These are phyloP conservation scores for Orthonyx spaldingii DNA, from an alignment of 2,113 vertebrate species.

Conservation along the genomic window DNA sequence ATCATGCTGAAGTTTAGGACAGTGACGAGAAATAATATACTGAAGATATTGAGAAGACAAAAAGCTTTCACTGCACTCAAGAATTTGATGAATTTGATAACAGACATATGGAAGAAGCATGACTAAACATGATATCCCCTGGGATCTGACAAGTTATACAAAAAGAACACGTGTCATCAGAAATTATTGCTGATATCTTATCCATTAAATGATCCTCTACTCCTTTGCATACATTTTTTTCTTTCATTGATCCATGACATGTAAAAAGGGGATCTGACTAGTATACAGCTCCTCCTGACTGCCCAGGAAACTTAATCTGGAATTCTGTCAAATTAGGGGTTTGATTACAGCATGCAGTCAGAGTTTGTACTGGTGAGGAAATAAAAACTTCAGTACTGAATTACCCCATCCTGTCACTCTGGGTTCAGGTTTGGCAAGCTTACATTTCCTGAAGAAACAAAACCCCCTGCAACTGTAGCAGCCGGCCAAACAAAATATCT, in stretches of 20 bases:
- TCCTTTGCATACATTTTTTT: background rate
- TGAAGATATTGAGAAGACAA: background rate
- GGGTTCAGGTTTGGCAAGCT: background rate
- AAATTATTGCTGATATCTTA: background rate
- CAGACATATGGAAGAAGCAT: background rate
- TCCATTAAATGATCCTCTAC: background rate
- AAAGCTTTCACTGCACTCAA: background rate
- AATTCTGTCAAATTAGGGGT: background rate
- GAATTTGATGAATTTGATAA: background rate
- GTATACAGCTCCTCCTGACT: background rate
- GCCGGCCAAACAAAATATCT: background rate
- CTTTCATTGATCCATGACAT: background rate
- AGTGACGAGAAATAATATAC: background rate
- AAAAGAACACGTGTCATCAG: background rate
- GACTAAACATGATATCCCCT: background rate
- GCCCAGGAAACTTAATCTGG: background rate
- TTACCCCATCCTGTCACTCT: background rate
- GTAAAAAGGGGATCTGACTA: background rate
- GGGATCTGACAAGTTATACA: background rate
- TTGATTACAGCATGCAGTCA: background rate
- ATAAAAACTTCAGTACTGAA: background rate
- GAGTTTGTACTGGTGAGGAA: background rate
- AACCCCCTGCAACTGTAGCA: background rate
- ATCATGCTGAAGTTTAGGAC: background rate
- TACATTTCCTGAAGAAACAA: background rate